phyloP scores from a whole-genome alignment of 2,797 vertebrate genomes.

The Mycteria americana region DNA sequence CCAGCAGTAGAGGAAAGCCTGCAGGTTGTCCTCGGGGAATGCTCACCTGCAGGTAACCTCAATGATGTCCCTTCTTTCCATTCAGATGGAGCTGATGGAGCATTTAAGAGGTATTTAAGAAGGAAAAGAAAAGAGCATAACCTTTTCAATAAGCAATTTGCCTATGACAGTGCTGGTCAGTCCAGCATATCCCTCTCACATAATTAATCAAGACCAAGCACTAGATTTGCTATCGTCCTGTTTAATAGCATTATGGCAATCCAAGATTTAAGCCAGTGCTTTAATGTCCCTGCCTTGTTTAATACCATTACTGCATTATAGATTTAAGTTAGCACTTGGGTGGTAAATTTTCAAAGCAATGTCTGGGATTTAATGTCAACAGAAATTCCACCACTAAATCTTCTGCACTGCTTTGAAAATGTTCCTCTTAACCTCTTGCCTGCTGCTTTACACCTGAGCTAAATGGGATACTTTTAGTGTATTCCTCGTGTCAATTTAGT shows the following conservation, averaged over 20 bases:
- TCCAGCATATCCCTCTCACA: not conserved
- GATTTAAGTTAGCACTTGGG: conserved; percentile 22
- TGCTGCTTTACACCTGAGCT: not conserved
- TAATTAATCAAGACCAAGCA: conserved; percentile 39
- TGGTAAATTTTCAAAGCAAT: conserved; percentile 14
- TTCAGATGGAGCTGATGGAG: not conserved
- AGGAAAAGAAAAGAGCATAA: conserved; percentile 11
- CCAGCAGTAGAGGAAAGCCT: not conserved
- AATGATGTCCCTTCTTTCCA: not conserved
- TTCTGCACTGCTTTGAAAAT: not conserved
- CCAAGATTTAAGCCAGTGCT: conserved; percentile 31
- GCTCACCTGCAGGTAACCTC: not conserved
- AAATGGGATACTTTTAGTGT: not conserved
- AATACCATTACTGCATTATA: not conserved
- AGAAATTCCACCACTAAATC: not conserved
- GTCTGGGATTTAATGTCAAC: not conserved
- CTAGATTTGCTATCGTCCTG: not conserved
- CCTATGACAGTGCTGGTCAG: not conserved
- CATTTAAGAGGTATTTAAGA: not conserved
- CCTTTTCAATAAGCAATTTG: conserved; percentile 22
- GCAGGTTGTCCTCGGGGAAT: not conserved
- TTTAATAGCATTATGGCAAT: conserved; percentile 35
- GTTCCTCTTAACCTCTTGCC: not conserved
- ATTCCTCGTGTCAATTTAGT: fast-evolving
- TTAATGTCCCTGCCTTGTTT: not conserved